Evolutionary conservation across 1,140 invertebrate species (phyloP), one percentile per base, ranked within the genome.

Genomic region (Penaeus japonicus): DNA sequence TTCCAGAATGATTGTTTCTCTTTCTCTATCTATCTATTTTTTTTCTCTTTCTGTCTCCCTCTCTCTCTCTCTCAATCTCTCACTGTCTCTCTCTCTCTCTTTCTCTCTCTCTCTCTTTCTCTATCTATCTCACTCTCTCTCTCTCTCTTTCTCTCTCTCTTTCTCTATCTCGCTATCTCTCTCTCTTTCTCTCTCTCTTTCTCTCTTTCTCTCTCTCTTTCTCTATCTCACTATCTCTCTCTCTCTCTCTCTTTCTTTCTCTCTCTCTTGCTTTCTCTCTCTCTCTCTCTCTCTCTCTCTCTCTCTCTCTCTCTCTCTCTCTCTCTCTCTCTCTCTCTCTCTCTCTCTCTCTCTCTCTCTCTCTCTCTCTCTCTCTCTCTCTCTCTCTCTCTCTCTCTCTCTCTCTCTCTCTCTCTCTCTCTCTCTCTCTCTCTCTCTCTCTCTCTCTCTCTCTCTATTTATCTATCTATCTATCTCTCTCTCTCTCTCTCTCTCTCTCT

Each of bases 81-180:
- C 78, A 39, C 39, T 80, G 35, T 53, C 54, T 54, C 54, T 54
- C 78, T 80, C 39, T 4, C 30, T 30, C 20, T 81, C 22, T 22
- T 18, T 81, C 79, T 81, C 79, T n/a, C 47, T 54, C 18, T 81
- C 35, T 80, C 78, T 47, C 78, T 80, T 20, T 47, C 39, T 47
- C 39, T 22, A 4, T 53, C 39, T 53, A 20, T 47, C 39, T 47
- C 39, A 17, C 78, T 80, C 78, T 47, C 39, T 80, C 78, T 53
- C 54, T 54, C 54, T 54, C 78, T 80, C 39, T 4, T 20, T 30
- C 20, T 81, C 47, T 30, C 20, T 55, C 22, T 32, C 12, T 70
- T 10, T 30, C 65, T n/a, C 65, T 12, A 15, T 27, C 65, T 17
- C 65, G 12, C 30, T 70, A 15, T 39, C n/a, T 30, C 24, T 70